Evolutionary conservation across 2,888 invertebrate genomes (phyloP), one percentile per base, ranked within the genome.

Genomic region (Drosophila mettleri): DNA sequence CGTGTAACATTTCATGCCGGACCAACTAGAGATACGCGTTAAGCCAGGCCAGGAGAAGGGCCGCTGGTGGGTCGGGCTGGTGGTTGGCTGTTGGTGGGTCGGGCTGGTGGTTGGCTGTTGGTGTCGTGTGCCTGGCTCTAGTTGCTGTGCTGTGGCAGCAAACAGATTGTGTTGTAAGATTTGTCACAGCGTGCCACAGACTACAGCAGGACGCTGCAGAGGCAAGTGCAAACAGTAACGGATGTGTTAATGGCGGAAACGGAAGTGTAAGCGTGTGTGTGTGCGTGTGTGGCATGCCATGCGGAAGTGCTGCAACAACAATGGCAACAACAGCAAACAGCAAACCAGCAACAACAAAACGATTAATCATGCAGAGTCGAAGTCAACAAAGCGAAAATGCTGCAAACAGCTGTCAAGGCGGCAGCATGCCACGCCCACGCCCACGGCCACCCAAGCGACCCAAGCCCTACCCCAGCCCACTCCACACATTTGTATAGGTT

Each of bases 191-290:
- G 53, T 64, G 58, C 57, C 45, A 33, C 63, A 34, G 22, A 10
- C 14, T 22, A 38, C 22, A 8, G 16, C n/a, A n/a, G 24, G 24
- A 3, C 24, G 22, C 3, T 22, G 27, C 36, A 5, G 27, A 14
- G 27, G 16, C 52, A 49, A 67, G 52, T 73, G 86, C 86, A 83
- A 80, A 76, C 83, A 79, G 54, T 46, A 51, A 53, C 87, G 83
- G 83, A 81, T 86, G 83, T 83, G 73, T 72, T 81, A 85, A 83
- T 84, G 85, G 71, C 83, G 83, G 83, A 86, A 86, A 58, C 85
- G 87, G 82, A 83, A 75, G 85, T 86, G 84, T 71, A 67, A 58
- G 34, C n/a, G 38, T 43, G 31, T 48, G 45, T 60, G 36, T 53
- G 53, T 54, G 45, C 59, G 18, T 39, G 22, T 54, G 52, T 63